Evolutionary conservation across 2,888 invertebrate species (phyloP).

Genomic region (Apeira syringaria): DNA sequence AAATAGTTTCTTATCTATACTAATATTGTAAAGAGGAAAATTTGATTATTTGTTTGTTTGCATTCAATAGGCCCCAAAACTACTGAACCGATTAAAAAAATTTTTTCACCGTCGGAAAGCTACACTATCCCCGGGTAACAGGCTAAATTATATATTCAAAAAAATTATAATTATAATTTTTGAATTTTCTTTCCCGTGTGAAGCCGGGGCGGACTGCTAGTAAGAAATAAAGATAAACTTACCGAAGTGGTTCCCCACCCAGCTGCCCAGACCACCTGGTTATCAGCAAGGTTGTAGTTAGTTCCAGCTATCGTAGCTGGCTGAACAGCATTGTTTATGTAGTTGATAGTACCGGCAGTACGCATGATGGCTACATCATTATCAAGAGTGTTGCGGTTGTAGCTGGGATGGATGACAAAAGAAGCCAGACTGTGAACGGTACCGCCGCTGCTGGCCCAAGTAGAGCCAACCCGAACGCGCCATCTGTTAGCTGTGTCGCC

Average conservation of each 20-base stretch:
- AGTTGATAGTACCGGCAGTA: conserved; percentile 28
- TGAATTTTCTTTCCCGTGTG: no score
- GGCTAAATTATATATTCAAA: no score
- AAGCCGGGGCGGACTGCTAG: no score
- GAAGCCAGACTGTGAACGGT: conserved; percentile 5
- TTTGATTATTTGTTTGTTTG: no score
- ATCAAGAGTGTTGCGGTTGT: conserved; percentile 23
- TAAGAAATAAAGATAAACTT: no score
- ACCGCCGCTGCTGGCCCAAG: conserved; percentile 40
- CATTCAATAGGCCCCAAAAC: no score
- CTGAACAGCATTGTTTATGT: conserved; percentile 29
- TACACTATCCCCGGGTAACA: no score
- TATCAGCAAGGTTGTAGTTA: conserved; percentile 48
- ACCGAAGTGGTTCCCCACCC: conserved; percentile 58
- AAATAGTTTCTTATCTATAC: no score
- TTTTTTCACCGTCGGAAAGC: no score
- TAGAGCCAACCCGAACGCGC: conserved; percentile 39
- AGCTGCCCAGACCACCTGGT: conserved; percentile 49
- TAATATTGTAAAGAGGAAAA: no score
- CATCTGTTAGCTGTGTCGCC: conserved; percentile 19
- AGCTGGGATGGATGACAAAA: conserved; percentile 13
- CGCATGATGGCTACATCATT: conserved; percentile 49
- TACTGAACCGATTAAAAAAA: no score
- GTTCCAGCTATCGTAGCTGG: conserved; percentile 45
- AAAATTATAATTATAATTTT: no score